A percentile compares a stretch with the other conserved stretches of the same genome.
phyloP scores from a whole-genome alignment of 2,888 invertebrate species.

The Pyralis farinalis region DNA sequence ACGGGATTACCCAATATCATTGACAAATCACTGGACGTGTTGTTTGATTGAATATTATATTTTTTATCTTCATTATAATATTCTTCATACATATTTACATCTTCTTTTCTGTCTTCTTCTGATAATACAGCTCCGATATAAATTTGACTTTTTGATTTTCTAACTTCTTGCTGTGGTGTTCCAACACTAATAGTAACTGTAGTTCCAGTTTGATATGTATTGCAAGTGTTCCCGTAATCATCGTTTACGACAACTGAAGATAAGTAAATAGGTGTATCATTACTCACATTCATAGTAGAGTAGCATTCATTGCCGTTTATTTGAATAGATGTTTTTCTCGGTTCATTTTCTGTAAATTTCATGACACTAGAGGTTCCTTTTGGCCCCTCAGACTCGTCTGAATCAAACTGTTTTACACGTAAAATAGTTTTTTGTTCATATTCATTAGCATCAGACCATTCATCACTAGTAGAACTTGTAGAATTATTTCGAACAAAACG shows the following conservation, averaged over 20 bases:
- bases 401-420: constrained; percentile 68
- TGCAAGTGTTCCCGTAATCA: constrained; percentile 62
- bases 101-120: constrained; percentile 38
- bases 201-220: constrained; percentile 76
- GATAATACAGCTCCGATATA: constrained; percentile 68
- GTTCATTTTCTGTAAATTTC: constrained; percentile 54
- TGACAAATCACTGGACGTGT: constrained; percentile 58
- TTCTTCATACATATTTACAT: constrained; percentile 66
- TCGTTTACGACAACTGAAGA: constrained; percentile 87
- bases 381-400: constrained; percentile 64
- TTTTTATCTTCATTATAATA: constrained; percentile 49
- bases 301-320: constrained; percentile 88
- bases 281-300: constrained; percentile 87
- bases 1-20: constrained; percentile 86
- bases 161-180: constrained; percentile 65
- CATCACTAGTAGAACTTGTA: constrained; percentile 73
- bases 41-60: constrained; percentile 26
- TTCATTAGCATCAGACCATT: constrained; percentile 73
- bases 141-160: constrained; percentile 74
- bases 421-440: constrained; percentile 69
- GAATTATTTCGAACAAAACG: constrained; percentile 71
- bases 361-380: constrained; percentile 36
- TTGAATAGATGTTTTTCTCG: constrained; percentile 85
- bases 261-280: constrained; percentile 85
- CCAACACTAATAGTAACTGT: constrained; percentile 83